Base-by-base conservation (phyloP, 1,140 invertebrate genomes). In the Arctopsyche grandis region DNA sequence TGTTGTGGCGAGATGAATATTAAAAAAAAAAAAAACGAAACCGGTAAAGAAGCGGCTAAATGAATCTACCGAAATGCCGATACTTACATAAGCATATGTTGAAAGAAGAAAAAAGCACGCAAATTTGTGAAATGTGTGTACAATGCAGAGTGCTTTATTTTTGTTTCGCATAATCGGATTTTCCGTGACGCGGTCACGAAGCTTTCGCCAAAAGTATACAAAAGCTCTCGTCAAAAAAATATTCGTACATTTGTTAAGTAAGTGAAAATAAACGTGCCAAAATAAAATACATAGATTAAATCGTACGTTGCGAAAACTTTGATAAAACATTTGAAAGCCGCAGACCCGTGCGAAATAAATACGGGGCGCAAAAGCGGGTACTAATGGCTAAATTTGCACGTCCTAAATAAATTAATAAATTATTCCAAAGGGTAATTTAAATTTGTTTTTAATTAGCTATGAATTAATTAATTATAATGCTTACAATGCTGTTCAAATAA, bases 131-230 rank as follows among this genome's bases (percentile, higher is more conserved):
- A 38, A 38, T 38, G 7, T 38, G 7, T 38, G 29, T 38, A 38
- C 7, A 38, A 38, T 38, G 7, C 7, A 60, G 19, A 66, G 24
- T 29, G 63, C 24, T 66, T 66, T 66, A 66, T 66, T 66, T 66
- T 66, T 66, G 63, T 66, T 66, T 66, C 63, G 63, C 22, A 66
- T 66, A 66, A 66, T 66, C 63, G 63, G 63, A 66, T 66, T 66
- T 66, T 66, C 22, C 63, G 26, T 26, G 63, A 66, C 21, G 63
- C 63, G 63, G 63, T 66, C 63, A 66, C 63, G 22, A 22, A 66
- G 63, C 22, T 66, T 66, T 26, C 24, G 22, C 24, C 22, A 66
- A 66, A 66, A 66, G 26, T 66, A 66, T 3, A 66, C 63, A 66
- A 66, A 52, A 66, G 63, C 63, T 10, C 14, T 66, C 48, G 48